Evolutionary conservation across 1,140 invertebrate species (phyloP), one percentile per base, ranked within the genome.

Genomic region (Reticulitermes speratus): DNA sequence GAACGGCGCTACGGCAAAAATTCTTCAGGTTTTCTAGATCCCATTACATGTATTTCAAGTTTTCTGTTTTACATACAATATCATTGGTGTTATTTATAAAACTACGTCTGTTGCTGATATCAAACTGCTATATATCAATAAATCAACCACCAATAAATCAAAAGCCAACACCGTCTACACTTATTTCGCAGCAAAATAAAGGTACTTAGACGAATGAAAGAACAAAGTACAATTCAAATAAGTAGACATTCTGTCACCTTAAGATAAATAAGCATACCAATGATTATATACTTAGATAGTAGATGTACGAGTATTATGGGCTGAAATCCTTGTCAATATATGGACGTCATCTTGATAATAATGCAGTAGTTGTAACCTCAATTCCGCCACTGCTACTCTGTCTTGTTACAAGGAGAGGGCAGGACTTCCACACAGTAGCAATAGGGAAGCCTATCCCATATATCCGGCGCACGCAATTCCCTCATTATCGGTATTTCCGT

Each of bases 271-370:
- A 30, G 25, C 65, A 30, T 75, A 30, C 25, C 25, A 30, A 75
- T 75, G 65, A 75, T 75, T 30, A 30, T 30, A 75, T 75, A 75
- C 25, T 9, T 6, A n/a, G 65, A 75, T 75, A 75, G n/a, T 75
- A 75, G n/a, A 55, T 55, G 52, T 55, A 48, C 45, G 9, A 48
- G 45, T 48, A 55, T 55, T 55, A 16, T 55, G 19, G 52, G 14
- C 30, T 75, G 65, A 75, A 75, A 75, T 75, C 25, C 65, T 75
- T 75, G 65, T 75, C 65, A 75, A 75, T 75, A 30, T 30, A 30
- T 75, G 65, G n/a, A 75, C 65, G 65, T 75, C 65, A 75, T 75
- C 65, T 75, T 75, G 65, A 75, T 75, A 75, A 75, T 75, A 75
- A 9, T 75, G 65, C 65, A 30, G 65, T 75, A 30, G n/a, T 30